A percentile compares a stretch with the other conserved stretches of the same genome.
Evolutionary conservation across 2,888 invertebrate genomes (phyloP).

Genomic region (Lasioglossum figueresi): DNA sequence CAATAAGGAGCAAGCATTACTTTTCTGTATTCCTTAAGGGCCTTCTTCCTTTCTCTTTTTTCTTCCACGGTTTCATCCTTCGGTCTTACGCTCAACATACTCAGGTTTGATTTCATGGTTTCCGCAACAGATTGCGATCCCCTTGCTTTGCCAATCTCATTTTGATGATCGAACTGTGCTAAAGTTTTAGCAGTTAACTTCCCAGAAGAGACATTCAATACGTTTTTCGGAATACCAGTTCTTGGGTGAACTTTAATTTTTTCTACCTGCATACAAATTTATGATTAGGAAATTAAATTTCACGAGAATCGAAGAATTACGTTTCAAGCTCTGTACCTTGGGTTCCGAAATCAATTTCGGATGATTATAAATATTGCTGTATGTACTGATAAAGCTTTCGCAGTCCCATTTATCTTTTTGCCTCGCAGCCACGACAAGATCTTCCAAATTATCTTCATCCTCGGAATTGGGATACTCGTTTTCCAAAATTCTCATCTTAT

Average conservation of each 20-base stretch:
- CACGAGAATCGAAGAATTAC: background rate
- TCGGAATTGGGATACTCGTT: constrained; percentile 74
- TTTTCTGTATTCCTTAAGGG: constrained; percentile 90
- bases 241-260: constrained; percentile 90
- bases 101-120: constrained; percentile 89
- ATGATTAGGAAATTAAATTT: background rate
- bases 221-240: constrained; percentile 90
- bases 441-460: constrained; percentile 87
- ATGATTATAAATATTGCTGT: constrained; percentile 96
- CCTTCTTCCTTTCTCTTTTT: constrained; percentile 90
- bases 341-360: constrained; percentile 94
- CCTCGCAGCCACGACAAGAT: constrained; percentile 87
- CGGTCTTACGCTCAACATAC: constrained; percentile 88
- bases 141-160: constrained; percentile 74
- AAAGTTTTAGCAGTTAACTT: constrained; percentile 90
- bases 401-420: constrained; percentile 94
- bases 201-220: constrained; percentile 85
- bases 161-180: constrained; percentile 87
- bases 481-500: constrained; percentile 77
- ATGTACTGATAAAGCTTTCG: constrained; percentile 94
- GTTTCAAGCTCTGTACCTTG: constrained; percentile 83
- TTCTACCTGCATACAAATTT: constrained; percentile 81
- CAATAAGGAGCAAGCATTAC: constrained; percentile 68
- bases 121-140: constrained; percentile 87
- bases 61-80: constrained; percentile 93